Conservation (phyloP, 30 jellyfish, hydroid and myxozoan genomes). For the Mastigias papua region DNA sequence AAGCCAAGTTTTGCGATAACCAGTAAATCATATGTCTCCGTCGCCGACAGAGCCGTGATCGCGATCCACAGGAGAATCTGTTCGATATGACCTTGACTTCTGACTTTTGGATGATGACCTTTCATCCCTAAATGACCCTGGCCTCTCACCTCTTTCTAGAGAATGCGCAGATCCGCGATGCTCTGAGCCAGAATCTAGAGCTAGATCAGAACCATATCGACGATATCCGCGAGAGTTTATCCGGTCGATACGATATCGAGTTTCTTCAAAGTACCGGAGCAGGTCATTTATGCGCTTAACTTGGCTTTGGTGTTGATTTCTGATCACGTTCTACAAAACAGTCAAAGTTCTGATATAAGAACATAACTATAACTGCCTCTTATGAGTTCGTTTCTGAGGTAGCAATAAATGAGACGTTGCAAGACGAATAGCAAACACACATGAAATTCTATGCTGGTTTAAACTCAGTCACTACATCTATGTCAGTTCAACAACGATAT, state of each 20-base stretch:
- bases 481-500: no score
- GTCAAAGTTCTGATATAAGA: not conserved
- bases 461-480: no score
- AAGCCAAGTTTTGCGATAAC: not conserved
- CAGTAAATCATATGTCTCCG: not conserved
- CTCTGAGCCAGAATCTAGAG: slow-evolving; percentile 43
- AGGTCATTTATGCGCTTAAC: slow-evolving; percentile 67
- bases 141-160: slow-evolving; percentile 65
- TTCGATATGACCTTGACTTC: slow-evolving; percentile 35
- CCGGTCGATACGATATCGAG: slow-evolving; percentile 75
- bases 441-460: no score
- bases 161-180: slow-evolving; percentile 62
- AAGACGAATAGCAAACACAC: no score
- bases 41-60: slow-evolving; percentile 14
- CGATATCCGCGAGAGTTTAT: slow-evolving; percentile 57
- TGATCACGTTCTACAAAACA: slow-evolving; percentile 59
- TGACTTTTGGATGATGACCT: slow-evolving; percentile 51
- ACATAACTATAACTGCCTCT: not conserved
- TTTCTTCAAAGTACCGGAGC: slow-evolving; percentile 61
- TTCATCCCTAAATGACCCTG: slow-evolving; percentile 63
- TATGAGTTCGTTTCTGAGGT: not conserved
- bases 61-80: slow-evolving; percentile 46
- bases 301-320: slow-evolving; percentile 73
- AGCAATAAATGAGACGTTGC: no score
- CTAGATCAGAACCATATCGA: slow-evolving; percentile 43